Evolutionary conservation across 2,888 invertebrate species (phyloP).

Genomic region (Caenorhabditis sp.): DNA sequence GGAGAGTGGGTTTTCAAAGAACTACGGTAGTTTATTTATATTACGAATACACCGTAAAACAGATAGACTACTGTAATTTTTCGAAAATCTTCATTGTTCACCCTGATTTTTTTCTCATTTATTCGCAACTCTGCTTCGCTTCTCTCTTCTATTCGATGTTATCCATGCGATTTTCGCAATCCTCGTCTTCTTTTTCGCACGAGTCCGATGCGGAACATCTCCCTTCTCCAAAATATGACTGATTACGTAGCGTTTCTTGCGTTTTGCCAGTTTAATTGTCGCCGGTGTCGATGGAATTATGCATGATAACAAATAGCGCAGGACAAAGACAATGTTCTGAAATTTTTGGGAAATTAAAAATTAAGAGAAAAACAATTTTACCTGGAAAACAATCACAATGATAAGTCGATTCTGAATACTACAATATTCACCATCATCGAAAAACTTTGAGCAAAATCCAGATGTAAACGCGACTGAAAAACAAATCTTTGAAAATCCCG

Average conservation of each 20-base stretch:
- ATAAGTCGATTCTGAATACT: slow-evolving; percentile 46
- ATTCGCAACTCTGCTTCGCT: background rate
- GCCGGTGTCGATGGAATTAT: slow-evolving; percentile 3
- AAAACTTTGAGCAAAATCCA: slow-evolving; percentile 65
- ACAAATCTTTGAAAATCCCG: too few species aligned
- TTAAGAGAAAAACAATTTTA: background rate
- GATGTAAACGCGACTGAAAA: slow-evolving; percentile 58
- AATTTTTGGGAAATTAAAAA: too few species aligned
- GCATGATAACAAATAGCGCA: background rate
- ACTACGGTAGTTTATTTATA: too few species aligned
- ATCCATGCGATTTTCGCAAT: slow-evolving; percentile 17
- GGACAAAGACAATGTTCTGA: slow-evolving; percentile 4
- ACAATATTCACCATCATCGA: slow-evolving; percentile 37
- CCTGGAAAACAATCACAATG: slow-evolving; percentile 24
- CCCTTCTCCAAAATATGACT: slow-evolving; percentile 14
- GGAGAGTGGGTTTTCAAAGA: too few species aligned
- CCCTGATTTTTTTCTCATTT: too few species aligned
- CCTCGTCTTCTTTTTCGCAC: slow-evolving; percentile 5
- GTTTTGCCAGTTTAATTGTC: background rate
- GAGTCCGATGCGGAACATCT: slow-evolving; percentile 4
- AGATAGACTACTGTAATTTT: too few species aligned
- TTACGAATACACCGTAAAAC: too few species aligned
- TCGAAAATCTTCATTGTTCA: too few species aligned
- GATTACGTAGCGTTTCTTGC: slow-evolving; percentile 10
- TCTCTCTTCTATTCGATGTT: slow-evolving; percentile 11